These are phyloP conservation scores for Pardalotus punctatus DNA, from an alignment of 2,113 vertebrate species.

Conservation along the genomic window DNA sequence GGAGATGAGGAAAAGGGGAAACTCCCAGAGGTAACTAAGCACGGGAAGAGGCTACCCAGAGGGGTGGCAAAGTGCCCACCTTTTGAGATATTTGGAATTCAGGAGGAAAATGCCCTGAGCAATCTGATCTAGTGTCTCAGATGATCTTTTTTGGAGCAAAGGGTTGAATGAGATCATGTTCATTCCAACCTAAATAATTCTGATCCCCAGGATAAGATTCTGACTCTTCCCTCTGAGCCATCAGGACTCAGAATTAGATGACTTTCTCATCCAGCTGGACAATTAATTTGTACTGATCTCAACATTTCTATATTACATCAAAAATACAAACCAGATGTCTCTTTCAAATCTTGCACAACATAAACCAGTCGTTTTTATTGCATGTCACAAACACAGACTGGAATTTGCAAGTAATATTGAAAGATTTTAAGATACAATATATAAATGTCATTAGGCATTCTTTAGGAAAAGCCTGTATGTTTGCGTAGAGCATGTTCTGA, in stretches of 20 bases:
- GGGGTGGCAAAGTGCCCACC: background rate
- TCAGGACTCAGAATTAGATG: background rate
- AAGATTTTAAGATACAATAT: background rate
- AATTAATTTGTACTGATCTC: background rate
- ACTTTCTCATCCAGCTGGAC: background rate
- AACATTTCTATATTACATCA: background rate
- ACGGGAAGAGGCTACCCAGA: background rate
- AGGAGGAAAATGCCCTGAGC: background rate
- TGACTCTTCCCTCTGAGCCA: background rate
- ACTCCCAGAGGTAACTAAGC: background rate
- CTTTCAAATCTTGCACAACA: background rate
- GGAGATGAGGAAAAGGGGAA: background rate
- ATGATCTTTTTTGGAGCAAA: background rate
- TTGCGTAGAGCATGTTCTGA: background rate
- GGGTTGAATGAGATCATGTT: background rate
- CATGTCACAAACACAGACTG: background rate
- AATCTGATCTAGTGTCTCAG: background rate
- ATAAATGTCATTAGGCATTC: background rate
- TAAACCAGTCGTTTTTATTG: background rate
- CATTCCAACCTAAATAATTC: background rate
- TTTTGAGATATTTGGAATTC: background rate
- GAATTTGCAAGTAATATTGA: background rate
- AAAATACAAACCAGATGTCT: background rate
- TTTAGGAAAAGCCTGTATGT: background rate
- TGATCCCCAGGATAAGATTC: background rate